Evolutionary conservation across 2,113 vertebrate genomes (phyloP), one percentile per base, ranked within the genome.

Genomic region (Hirundichthys speculiger): DNA sequence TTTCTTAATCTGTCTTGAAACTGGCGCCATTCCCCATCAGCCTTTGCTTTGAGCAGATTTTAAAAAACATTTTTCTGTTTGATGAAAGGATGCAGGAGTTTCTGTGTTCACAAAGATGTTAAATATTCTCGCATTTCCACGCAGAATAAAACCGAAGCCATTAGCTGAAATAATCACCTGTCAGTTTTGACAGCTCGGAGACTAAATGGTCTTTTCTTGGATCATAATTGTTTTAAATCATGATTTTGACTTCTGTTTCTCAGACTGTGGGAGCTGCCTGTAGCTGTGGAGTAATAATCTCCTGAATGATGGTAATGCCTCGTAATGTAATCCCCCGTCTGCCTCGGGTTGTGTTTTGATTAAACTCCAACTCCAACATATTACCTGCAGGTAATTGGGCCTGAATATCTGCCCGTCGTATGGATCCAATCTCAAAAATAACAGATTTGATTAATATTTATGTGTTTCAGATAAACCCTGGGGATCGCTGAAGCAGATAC

Each of bases 261-360:
- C 56, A 25, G 20, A 10, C 30, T 27, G 38, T 13, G 18, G 6
- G 13, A 38, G 49, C 16, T 10, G 47, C 63, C 30, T 34, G 50
- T 70, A 42, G 19, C 61, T 18, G 14, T 9, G 19, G n/a, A 41
- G 19, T 48, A 54, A 69, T 64, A 73, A 67, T 63, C 57, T 38
- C 59, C 30, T 34, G 30, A 34, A 34, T 9, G 11, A 34, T 34
- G 30, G 30, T 9, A 34, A 34, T 34, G 30, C 30, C 30, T 10
- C 11, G 30, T 34, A 34, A 34, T 34, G 30, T 34, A 34, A 34
- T 34, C 30, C 30, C n/a, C 30, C 6, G 9, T 34, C 7, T 38
- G 6, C 66, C 49, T 13, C 18, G 4, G 75, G 61, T 40, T 34
- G 45, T 47, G 40, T 77, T 82, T 69, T 65, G 62, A 80, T 77